Evolutionary conservation across 2,888 invertebrate genomes (phyloP).

Genomic region (Tenthredo notha): DNA sequence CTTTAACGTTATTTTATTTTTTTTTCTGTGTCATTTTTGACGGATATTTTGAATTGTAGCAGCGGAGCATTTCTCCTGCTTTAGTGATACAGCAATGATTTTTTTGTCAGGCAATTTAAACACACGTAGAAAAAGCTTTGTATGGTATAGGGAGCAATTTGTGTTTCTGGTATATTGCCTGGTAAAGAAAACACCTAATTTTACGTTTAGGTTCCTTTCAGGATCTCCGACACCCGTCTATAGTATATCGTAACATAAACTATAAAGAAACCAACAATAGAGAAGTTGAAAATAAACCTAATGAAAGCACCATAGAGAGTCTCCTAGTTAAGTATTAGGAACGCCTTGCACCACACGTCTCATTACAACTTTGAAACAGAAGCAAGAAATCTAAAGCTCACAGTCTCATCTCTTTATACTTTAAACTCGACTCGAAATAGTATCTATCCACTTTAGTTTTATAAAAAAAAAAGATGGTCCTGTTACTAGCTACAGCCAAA

Average conservation of each 20-base stretch:
- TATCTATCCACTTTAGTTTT: conserved; percentile 22
- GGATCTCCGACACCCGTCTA: not conserved
- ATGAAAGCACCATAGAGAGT: not conserved
- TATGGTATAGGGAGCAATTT: not conserved
- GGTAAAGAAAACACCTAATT: conserved; percentile 43
- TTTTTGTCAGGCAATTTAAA: not conserved
- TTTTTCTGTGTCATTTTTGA: not conserved
- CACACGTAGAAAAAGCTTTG: not conserved
- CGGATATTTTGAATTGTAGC: not conserved
- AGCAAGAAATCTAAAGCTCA: conserved; percentile 37
- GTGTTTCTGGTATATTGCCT: conserved; percentile 7
- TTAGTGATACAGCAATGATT: not conserved
- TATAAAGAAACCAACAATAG: conserved; percentile 43
- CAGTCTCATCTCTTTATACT: not conserved
- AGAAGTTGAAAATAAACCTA: conserved; percentile 34
- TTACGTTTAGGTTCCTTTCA: not conserved
- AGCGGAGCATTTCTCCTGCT: not conserved
- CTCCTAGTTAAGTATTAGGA: conserved; percentile 39
- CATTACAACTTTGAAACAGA: conserved; percentile 50
- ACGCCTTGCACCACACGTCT: conserved; percentile 42
- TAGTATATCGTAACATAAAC: conserved; percentile 12
- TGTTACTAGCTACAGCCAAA: not conserved
- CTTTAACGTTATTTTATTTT: not conserved
- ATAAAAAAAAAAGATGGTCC: conserved; percentile 31
- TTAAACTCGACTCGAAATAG: conserved; percentile 49